Base-by-base conservation (phyloP, 2,797 vertebrate genomes). In the Enoplosus armatus region DNA sequence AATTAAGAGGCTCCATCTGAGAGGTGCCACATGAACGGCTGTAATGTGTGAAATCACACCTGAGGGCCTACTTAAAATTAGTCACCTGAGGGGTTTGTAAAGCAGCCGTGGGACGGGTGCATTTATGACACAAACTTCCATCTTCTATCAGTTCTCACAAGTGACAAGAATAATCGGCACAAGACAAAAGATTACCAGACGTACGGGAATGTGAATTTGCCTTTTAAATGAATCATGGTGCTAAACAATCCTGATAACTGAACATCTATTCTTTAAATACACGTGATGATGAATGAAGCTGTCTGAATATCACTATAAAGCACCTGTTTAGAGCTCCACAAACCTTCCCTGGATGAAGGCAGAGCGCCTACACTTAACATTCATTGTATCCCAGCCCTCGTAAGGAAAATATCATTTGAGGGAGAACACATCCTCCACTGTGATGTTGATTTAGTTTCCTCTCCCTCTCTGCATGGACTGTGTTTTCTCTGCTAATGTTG, bases 401-500 rank as follows among this genome's bases (percentile, higher is more conserved):
- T 54, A 80, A 84, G 85, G 86, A 92, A 94, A 93, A 93, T 90
- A 91, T 92, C 93, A 84, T 87, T 85, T 82, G 89, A 85, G 80
- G 74, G 89, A 89, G 90, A 95, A 95, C 94, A 95, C 92, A 90
- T 94, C 90, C 87, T 87, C 89, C 89, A 93, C 90, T 95, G 94
- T 95, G 92, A 93, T 96, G 95, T 92, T 95, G 90, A 93, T 95
- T 94, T 90, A 90, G 94, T 94, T 94, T 92, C 90, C 90, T 85
- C 87, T 90, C 84, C 87, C 79, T 74, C 87, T 64, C 85, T 80
- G 85, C 84, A 90, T 82, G 75, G 81, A 87, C 88, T 85, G 83
- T 93, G 92, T 95, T 95, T 96, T 95, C 93, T 93, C 90, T 92
- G 89, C 94, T 96, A 96, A 97, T 96, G 95, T 97, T 98, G 96